Conservation (phyloP, 2,797 vertebrate species). For the Coilia nasus region DNA sequence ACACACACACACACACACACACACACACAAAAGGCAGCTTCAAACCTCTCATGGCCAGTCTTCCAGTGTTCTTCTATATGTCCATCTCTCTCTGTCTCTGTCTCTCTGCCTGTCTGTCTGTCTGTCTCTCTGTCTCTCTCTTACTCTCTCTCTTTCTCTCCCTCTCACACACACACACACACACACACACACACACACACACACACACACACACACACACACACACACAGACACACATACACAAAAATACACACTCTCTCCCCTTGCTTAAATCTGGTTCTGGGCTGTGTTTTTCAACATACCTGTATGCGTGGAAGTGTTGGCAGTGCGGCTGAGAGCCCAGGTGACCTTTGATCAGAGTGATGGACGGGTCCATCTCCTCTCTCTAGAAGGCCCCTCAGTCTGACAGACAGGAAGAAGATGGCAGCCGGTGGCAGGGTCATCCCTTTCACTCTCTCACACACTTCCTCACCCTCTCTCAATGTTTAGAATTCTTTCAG, state of each 20-base stretch:
- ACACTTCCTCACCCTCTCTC: conserved; percentile 13
- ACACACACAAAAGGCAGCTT: conserved; percentile 8
- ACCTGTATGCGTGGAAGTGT: not conserved
- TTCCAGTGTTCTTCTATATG: not conserved
- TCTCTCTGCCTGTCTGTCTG: conserved; percentile 68
- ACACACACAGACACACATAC: too few species aligned
- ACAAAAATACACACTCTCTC: too few species aligned
- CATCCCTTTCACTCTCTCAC: conserved; percentile 36
- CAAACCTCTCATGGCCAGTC: not conserved
- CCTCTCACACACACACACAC: too few species aligned
- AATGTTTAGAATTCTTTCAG: not conserved
- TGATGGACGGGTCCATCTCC: conserved; percentile 47
- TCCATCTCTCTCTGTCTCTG: not conserved
- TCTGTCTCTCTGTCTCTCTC: not conserved
- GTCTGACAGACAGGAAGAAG: conserved; percentile 44
- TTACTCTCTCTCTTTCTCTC: conserved; percentile 21
- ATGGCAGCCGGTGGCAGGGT: conserved; percentile 54
- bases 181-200: too few species aligned
- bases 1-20: conserved; percentile 35
- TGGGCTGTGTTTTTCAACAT: not conserved
- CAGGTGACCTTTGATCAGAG: conserved; percentile 41
- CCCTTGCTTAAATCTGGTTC: too few species aligned
- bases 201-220: too few species aligned
- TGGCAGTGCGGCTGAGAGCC: conserved; percentile 13
- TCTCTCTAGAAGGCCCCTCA: conserved; percentile 35